Evolutionary conservation across 2,797 vertebrate species (phyloP).

Genomic region (Sphenopsis melanotis): DNA sequence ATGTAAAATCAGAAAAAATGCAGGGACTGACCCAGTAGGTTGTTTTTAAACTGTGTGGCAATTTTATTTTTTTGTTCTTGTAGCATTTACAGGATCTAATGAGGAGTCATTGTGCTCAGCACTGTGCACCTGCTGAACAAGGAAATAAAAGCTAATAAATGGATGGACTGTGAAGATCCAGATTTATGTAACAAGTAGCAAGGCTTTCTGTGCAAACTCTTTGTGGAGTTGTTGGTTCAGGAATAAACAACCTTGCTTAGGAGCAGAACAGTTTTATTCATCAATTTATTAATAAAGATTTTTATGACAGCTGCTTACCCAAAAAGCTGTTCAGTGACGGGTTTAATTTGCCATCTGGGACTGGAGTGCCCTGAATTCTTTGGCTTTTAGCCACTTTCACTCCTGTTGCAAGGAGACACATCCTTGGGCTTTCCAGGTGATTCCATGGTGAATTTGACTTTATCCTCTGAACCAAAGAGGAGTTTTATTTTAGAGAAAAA

Average conservation of each 20-base stretch:
- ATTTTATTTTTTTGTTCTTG: not conserved
- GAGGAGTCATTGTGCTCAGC: not conserved
- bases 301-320: not conserved
- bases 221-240: not conserved
- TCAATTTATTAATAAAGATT: constrained; percentile 11
- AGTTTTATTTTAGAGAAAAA: not conserved
- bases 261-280: not conserved
- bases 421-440: not conserved
- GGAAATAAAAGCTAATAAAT: not conserved
- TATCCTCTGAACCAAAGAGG: not conserved
- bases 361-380: not conserved
- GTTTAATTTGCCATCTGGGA: constrained; percentile 11
- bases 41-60: not conserved
- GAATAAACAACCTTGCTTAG: not conserved
- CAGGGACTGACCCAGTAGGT: not conserved
- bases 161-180: not conserved
- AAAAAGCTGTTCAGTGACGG: not conserved
- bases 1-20: not conserved
- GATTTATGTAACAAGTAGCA: not conserved
- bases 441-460: not conserved
- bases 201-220: not conserved
- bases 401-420: not conserved
- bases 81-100: not conserved
- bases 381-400: not conserved
- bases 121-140: not conserved